phyloP scores from a whole-genome alignment of 2,888 invertebrate genomes.

The Ommatoiulus sabulosus region DNA sequence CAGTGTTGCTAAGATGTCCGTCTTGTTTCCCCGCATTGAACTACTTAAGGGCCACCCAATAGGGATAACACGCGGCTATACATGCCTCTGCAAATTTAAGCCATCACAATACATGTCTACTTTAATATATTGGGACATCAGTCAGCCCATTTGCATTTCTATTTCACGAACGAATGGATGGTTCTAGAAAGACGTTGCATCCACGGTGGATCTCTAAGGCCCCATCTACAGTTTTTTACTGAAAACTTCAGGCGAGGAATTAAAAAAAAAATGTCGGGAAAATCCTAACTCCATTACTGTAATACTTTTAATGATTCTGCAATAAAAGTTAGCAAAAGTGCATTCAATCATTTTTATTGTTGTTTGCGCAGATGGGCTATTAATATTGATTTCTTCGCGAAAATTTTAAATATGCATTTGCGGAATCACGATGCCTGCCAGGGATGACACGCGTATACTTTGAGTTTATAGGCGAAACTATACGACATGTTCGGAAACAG shows the following conservation, averaged over 20 bases:
- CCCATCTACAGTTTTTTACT: background rate
- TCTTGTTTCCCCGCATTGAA: conserved; percentile 27
- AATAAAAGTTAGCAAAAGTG: conserved; percentile 15
- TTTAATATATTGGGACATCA: conserved; percentile 35
- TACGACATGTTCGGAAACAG: too few relatives aligned
- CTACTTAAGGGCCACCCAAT: background rate
- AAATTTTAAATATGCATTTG: conserved; percentile 10
- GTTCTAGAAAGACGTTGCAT: background rate
- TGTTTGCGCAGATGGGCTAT: conserved; percentile 7
- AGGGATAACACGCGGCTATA: background rate
- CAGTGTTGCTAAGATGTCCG: background rate
- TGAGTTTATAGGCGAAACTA: background rate
- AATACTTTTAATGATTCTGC: conserved; percentile 12
- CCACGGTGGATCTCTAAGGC: background rate
- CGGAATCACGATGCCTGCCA: conserved; percentile 20
- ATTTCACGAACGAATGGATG: conserved; percentile 38
- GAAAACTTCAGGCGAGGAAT: background rate
- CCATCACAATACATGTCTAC: conserved; percentile 38
- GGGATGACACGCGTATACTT: background rate
- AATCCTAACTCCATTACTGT: background rate
- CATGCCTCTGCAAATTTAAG: background rate
- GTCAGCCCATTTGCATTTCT: conserved; percentile 48
- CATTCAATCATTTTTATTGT: conserved; percentile 34
- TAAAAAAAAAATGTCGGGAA: background rate
- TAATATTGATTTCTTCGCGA: background rate